Base-by-base conservation (phyloP, 2,888 invertebrate genomes). In the Spilarctia lutea region DNA sequence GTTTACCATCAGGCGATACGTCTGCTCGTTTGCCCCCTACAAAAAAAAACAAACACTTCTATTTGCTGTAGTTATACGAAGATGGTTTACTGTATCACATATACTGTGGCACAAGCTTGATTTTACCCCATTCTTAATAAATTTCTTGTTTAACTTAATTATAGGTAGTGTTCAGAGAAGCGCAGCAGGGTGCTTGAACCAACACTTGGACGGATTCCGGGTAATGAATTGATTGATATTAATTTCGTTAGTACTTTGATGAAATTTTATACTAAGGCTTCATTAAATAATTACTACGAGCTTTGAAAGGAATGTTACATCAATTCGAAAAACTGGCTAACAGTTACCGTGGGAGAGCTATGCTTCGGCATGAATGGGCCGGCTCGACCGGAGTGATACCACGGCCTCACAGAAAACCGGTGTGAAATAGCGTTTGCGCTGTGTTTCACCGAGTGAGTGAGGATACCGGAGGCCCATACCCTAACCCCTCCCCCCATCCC, bases 61-160 rank as follows among this genome's bases (percentile, higher is more conserved):
- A 11, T 30, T 60, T 30, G 1, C 30, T 63, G 27, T 6, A 27
- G 30, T 63, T 63, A 13, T 63, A 30, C 6, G 2, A 63, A 63
- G 60, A 30, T 18, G 27, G 30, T 16, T 63, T 63, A 30, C 60
- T 63, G 60, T 16, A 30, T 16, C 27, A 6, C 16, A 16, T 18
- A 16, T 63, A 63, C 60, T 63, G 60, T 63, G 60, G 18, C 16
- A 30, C 30, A 63, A 27, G 13, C 18, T 63, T 30, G 4, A 16
- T 63, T 63, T 63, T 27, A 63, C 60, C 60, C 60, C 30, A 27
- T 63, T 27, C 27, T 27, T 27, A 66, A 66, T 66, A 66, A 66
- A 66, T 66, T 66, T 39, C 66, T n/a, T 39, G 66, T 66, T 66
- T n/a, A 42, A 42, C 66, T 66, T 39, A 66, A 66, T 66, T 66